Conservation (phyloP, 2,888 invertebrate genomes). For the Hylaea fasciaria region DNA sequence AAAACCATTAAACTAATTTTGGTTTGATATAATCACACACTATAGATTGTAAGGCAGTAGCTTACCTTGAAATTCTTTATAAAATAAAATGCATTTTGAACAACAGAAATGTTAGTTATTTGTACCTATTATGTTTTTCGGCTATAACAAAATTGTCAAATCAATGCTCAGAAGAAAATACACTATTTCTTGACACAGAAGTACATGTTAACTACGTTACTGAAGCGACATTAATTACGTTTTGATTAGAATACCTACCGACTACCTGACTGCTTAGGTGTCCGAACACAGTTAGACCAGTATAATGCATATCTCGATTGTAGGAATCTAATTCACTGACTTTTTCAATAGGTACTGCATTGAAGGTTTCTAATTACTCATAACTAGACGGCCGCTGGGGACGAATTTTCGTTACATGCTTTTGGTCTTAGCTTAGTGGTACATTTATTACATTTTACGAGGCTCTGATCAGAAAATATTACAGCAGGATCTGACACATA, state of each 20-base stretch:
- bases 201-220: too few species aligned
- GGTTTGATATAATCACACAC: slow-evolving; percentile 8
- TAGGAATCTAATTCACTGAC: slow-evolving; percentile 12
- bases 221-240: too few species aligned
- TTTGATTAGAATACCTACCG: too few species aligned
- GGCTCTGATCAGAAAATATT: slow-evolving; percentile 19
- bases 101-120: too few species aligned
- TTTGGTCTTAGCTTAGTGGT: slow-evolving; percentile 25
- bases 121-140: too few species aligned
- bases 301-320: too few species aligned
- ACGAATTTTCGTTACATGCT: slow-evolving; percentile 23
- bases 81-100: too few species aligned
- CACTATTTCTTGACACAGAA: too few species aligned
- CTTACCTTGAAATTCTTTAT: slow-evolving; percentile 1
- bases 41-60: slow-evolving; percentile 8
- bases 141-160: too few species aligned
- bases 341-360: not conserved
- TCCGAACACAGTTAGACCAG: too few species aligned
- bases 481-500: not conserved
- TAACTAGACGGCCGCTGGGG: slow-evolving; percentile 24
- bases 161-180: too few species aligned
- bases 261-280: too few species aligned
- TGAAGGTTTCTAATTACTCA: slow-evolving; percentile 19
- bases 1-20: slow-evolving; percentile 36
- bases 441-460: slow-evolving; percentile 20